phyloP scores from a whole-genome alignment of 2,888 invertebrate species.

The Yponomeuta malinellus region DNA sequence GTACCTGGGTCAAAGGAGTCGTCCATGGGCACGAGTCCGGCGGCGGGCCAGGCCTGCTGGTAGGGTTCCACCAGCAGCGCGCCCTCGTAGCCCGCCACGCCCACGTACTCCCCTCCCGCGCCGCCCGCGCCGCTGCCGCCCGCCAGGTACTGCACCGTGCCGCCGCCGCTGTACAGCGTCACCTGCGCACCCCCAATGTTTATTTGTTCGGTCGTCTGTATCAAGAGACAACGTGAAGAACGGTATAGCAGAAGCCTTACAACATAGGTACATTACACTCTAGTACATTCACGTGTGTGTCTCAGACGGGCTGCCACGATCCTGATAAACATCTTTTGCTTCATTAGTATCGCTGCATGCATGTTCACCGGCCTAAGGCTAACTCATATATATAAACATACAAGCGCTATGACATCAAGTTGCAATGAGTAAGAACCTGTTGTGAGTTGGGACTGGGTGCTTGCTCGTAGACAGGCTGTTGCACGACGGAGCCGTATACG shows the following conservation, averaged over 20 bases:
- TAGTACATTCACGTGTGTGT: no score
- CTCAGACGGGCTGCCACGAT: no score
- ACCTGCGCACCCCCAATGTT: constrained; percentile 45
- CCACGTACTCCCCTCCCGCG: constrained; percentile 61
- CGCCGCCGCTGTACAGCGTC: constrained; percentile 72
- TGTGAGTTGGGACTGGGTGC: constrained; percentile 77
- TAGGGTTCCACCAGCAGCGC: constrained; percentile 63
- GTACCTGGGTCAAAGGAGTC: constrained; percentile 68
- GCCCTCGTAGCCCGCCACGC: constrained; percentile 66
- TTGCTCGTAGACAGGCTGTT: constrained; percentile 53
- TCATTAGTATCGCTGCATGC: no score
- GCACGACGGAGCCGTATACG: constrained; percentile 53
- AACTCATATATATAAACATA: neutral
- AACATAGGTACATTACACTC: no score
- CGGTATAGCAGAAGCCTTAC: neutral
- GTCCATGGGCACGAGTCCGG: constrained; percentile 59
- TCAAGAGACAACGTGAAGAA: neutral
- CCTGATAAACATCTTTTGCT: no score
- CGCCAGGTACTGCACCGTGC: constrained; percentile 74
- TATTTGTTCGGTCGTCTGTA: no score
- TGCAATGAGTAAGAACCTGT: constrained; percentile 44
- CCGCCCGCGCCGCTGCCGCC: constrained; percentile 32
- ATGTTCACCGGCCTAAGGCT: neutral
- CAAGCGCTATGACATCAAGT: neutral
- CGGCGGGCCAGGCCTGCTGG: constrained; percentile 60